Conservation (phyloP, 2,888 invertebrate genomes). For the Erebia epiphron region DNA sequence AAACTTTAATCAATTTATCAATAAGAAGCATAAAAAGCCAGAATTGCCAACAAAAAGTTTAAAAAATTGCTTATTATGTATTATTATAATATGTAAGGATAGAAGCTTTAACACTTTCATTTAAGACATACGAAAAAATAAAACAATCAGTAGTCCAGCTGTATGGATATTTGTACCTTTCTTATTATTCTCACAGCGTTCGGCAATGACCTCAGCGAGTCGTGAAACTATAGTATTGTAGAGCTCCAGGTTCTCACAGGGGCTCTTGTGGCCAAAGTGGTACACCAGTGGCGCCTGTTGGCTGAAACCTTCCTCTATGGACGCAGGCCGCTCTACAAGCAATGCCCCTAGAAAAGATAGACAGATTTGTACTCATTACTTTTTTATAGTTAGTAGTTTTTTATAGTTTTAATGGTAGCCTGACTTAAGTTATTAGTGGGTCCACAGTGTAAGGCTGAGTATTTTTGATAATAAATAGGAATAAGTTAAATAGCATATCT, state of each 20-base stretch:
- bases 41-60: too few relatives aligned
- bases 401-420: too few relatives aligned
- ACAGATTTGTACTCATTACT: background rate
- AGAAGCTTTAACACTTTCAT: background rate
- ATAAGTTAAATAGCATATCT: too few relatives aligned
- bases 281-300: constrained; percentile 96
- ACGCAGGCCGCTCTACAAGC: constrained; percentile 95
- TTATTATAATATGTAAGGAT: too few relatives aligned
- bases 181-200: constrained; percentile 92
- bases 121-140: background rate
- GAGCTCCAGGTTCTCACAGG: constrained; percentile 89
- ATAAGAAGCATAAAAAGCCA: too few relatives aligned
- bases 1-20: too few relatives aligned
- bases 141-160: too few relatives aligned
- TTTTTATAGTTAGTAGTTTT: too few relatives aligned
- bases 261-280: constrained; percentile 94
- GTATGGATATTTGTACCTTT: constrained; percentile 83
- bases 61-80: too few relatives aligned
- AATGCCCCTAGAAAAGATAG: constrained; percentile 84
- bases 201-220: constrained; percentile 92
- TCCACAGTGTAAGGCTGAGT: too few relatives aligned
- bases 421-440: too few relatives aligned
- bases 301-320: constrained; percentile 97
- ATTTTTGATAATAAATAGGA: too few relatives aligned
- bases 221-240: constrained; percentile 93